These are phyloP conservation scores for Ptychochromis oligacanthus DNA, from an alignment of 2,113 vertebrate genomes.

Conservation along the genomic window DNA sequence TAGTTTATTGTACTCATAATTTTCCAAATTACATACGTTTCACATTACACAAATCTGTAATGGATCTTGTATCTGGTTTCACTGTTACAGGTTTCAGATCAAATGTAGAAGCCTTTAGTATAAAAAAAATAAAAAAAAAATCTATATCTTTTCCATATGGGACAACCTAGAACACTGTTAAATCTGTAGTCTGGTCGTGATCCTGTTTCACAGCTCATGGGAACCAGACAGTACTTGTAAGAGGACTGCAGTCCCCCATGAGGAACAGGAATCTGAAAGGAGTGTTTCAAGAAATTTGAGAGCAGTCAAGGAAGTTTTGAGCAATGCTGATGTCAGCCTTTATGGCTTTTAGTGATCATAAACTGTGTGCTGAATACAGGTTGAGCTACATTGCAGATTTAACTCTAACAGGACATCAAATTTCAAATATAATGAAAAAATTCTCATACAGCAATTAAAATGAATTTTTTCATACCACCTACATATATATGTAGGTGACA, in stretches of 20 bases:
- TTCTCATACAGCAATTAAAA: conserved; percentile 11
- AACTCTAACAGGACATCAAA: neutral
- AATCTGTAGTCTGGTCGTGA: conserved; percentile 16
- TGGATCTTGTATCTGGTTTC: neutral
- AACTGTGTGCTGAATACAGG: conserved; percentile 20
- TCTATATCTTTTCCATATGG: neutral
- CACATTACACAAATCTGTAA: neutral
- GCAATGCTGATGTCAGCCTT: conserved; percentile 60
- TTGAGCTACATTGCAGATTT: conserved; percentile 8
- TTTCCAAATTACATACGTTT: neutral
- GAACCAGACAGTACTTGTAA: conserved; percentile 53
- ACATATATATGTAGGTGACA: neutral
- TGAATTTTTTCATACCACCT: neutral
- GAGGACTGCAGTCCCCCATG: conserved; percentile 16
- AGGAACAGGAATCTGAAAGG: conserved; percentile 33
- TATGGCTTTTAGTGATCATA: conserved; percentile 38
- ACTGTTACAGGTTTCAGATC: neutral
- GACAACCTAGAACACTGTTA: conserved; percentile 17
- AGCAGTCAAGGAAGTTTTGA: conserved; percentile 52
- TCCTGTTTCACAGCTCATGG: conserved; percentile 57
- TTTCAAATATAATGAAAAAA: conserved; percentile 20
- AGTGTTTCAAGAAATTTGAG: conserved; percentile 53
- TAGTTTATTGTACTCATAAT: neutral
- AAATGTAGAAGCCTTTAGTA: neutral
- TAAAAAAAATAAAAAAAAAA: neutral